Percentiles rank a stretch among this genome's conserved stretches.
phyloP scores from a whole-genome alignment of 2,888 invertebrate species.

The Ligdia adustata region DNA sequence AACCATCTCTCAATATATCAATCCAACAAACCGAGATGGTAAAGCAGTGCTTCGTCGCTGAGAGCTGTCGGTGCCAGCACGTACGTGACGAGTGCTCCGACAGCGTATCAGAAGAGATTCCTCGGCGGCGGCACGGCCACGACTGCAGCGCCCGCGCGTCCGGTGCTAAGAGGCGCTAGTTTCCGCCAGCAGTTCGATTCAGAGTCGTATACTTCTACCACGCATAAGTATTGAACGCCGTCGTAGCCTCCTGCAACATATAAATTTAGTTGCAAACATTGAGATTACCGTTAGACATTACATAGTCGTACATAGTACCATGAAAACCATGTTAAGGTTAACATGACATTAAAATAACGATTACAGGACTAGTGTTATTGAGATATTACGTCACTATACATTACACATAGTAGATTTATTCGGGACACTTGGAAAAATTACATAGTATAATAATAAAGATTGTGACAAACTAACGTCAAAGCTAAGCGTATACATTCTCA shows the following conservation, averaged over 20 bases:
- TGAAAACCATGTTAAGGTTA: too few relatives aligned
- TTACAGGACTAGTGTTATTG: too few relatives aligned
- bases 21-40: background rate
- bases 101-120: conserved; percentile 61
- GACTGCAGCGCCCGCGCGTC: conserved; percentile 95
- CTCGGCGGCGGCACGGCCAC: conserved; percentile 85
- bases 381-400: too few relatives aligned
- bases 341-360: too few relatives aligned
- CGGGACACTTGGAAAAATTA: too few relatives aligned
- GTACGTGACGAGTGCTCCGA: conserved; percentile 45
- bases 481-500: too few relatives aligned
- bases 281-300: too few relatives aligned
- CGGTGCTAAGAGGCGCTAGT: conserved; percentile 90
- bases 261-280: too few relatives aligned
- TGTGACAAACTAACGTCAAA: too few relatives aligned
- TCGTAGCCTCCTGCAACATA: conserved; percentile 92
- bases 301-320: too few relatives aligned
- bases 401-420: too few relatives aligned
- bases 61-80: conserved; percentile 22
- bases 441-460: too few relatives aligned
- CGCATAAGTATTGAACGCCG: conserved; percentile 93
- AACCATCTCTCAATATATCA: conserved; percentile 89
- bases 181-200: conserved; percentile 91
- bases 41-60: background rate
- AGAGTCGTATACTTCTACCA: conserved; percentile 96